phyloP scores from a whole-genome alignment of 1,140 invertebrate species.

The Chlorops oryzae region DNA sequence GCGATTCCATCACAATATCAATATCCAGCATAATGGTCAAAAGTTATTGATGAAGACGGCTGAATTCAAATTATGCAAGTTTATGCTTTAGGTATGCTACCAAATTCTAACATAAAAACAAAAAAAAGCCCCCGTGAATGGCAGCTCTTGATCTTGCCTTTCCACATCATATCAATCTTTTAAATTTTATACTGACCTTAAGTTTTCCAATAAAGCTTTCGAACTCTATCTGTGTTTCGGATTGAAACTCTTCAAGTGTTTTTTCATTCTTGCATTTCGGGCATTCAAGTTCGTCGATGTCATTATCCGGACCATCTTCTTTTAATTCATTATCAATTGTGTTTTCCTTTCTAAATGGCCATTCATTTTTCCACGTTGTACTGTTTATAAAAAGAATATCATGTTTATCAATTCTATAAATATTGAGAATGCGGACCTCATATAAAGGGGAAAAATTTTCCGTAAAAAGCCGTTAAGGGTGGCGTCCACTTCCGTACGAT shows the following conservation, averaged over 20 bases:
- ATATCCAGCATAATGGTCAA: too few relatives aligned
- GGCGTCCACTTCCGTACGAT: constrained; percentile 57
- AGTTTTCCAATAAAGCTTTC: constrained; percentile 11
- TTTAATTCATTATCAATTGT: neutral
- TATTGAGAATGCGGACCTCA: constrained; percentile 48
- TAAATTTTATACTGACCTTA: constrained; percentile 1
- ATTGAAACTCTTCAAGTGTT: constrained; percentile 13
- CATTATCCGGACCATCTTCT: neutral
- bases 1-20: too few relatives aligned
- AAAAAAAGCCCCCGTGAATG: too few relatives aligned
- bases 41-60: too few relatives aligned
- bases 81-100: too few relatives aligned
- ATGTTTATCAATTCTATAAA: neutral
- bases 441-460: constrained; percentile 54
- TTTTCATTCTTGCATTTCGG: neutral
- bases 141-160: too few relatives aligned
- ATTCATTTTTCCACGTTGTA: constrained; percentile 11
- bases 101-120: too few relatives aligned
- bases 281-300: too few relatives aligned
- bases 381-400: constrained; percentile 3
- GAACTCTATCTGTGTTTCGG: constrained; percentile 7
- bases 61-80: too few relatives aligned
- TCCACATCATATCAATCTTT: too few relatives aligned
- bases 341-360: constrained; percentile 6
- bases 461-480: constrained; percentile 59